Conservation (phyloP, 2,888 invertebrate species). For the Dasypolia templi region DNA sequence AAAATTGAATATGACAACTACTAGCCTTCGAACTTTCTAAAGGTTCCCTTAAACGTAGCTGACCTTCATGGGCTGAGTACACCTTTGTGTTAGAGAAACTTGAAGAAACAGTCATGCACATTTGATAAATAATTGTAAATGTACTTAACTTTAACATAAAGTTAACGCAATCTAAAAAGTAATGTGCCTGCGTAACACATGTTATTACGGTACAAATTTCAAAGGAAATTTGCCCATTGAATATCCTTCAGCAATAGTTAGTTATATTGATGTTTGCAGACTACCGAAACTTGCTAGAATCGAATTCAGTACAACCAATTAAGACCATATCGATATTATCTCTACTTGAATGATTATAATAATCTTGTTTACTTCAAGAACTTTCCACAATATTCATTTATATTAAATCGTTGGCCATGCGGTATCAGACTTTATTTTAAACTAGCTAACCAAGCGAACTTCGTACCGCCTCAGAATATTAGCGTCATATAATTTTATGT, state of each 20-base stretch:
- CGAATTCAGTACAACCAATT: conserved; percentile 3
- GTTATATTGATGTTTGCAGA: background rate
- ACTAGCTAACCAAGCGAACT: no score
- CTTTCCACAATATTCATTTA: background rate
- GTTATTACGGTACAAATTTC: background rate
- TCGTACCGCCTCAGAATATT: no score
- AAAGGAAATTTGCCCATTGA: background rate
- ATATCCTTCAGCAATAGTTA: background rate
- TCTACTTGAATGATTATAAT: background rate
- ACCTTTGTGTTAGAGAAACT: conserved; percentile 17
- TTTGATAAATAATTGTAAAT: background rate
- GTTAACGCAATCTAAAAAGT: background rate
- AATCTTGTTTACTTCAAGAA: conserved; percentile 9
- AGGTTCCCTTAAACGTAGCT: background rate
- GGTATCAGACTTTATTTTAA: background rate
- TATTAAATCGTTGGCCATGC: background rate
- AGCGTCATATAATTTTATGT: no score
- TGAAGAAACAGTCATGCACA: no score
- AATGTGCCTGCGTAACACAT: background rate
- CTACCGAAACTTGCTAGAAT: background rate
- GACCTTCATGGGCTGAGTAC: conserved; percentile 18
- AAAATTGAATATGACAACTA: background rate
- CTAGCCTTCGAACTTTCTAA: conserved; percentile 23
- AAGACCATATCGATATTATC: background rate
- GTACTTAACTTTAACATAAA: background rate